Base-by-base conservation (phyloP, 2,888 invertebrate species). In the Cerastis leucographa region DNA sequence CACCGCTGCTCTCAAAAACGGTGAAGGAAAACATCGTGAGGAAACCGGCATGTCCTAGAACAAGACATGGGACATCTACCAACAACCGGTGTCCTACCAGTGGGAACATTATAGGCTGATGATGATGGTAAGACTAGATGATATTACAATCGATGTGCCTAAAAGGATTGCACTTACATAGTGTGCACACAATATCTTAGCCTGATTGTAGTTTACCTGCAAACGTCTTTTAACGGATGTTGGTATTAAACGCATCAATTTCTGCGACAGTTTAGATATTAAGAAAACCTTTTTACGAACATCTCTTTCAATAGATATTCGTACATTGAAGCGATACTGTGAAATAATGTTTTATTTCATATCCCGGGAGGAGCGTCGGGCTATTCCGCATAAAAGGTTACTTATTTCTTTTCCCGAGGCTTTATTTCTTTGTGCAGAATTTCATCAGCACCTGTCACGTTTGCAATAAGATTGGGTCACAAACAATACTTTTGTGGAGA, bases 391-490 rank as follows among this genome's bases (percentile, higher is more conserved):
- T 66, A 82, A 78, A 71, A 78, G 66, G 62, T 59, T 73, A 68
- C 78, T 40, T 71, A 77, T 78, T 71, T 74, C 56, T 66, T 83
- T 77, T 49, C 25, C 40, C 12, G 51, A 7, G 42, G n/a, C 51
- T 62, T 73, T 82, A 62, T 76, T 76, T 68, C 78, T 68, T 81
- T 68, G 70, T 64, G 51, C 44, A 68, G 68, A 74, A 71, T 78
- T 74, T 81, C 74, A 68, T 81, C 70, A 83, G 62, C 81, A 83
- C 74, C 83, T 81, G 83, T 61, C 71, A 74, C 61, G 42, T 61
- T 67, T 71, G 70, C 67, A 51, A 73, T 77, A 77, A 78, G 70
- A 64, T 71, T 62, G 81, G 46, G 51, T 74, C 22, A 40, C 73
- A 71, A 76, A 69, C 68, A 77, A 72, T 71, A 71, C 46, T 69